Base-by-base conservation (phyloP, 2,888 invertebrate genomes). In the Drosophila subquinaria region DNA sequence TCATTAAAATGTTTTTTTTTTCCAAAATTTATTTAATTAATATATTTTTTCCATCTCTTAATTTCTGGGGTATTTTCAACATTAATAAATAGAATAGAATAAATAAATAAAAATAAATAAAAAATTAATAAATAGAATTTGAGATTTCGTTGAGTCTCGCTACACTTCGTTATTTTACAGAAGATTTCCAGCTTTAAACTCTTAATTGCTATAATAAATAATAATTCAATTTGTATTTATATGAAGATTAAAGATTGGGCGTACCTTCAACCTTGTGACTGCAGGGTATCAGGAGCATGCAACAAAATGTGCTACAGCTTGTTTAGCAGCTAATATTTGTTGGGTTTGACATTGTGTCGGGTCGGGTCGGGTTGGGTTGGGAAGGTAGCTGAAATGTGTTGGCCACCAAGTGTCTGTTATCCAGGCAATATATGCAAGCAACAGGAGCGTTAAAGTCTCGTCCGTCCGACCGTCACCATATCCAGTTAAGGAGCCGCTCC, bases 241-340 rank as follows among this genome's bases (percentile, higher is more conserved):
- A 27, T 30, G n/a, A n/a, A n/a, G n/a, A n/a, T n/a, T 33, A 2
- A 33, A 38, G 3, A 9, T 15, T 15, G 15, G 0, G 11, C 13
- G 36, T 35, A 30, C 20, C 13, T 20, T 4, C 0, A 1, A 2
- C 1, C 4, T 3, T 0, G n/a, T 36, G 4, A 11, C 5, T 8
- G 17, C 17, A 48, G 36, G 10, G 48, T 38, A 59, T 27, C 0
- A 15, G 17, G 36, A 15, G 11, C 42, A 35, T 17, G 36, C 13
- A 57, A 35, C 52, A 57, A 59, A 53, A 52, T 52, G 47, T 56
- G 33, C 66, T 66, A 62, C 43, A 45, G 66, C 64, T 83, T 77
- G 68, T 69, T 88, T 69, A 71, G 68, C 75, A 74, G 75, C 81
- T 72, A 81, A 81, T 78, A 82, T 76, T 73, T 82, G 72, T 53